phyloP scores from a whole-genome alignment of 2,888 invertebrate genomes.

The Aproaerema taeniolella region DNA sequence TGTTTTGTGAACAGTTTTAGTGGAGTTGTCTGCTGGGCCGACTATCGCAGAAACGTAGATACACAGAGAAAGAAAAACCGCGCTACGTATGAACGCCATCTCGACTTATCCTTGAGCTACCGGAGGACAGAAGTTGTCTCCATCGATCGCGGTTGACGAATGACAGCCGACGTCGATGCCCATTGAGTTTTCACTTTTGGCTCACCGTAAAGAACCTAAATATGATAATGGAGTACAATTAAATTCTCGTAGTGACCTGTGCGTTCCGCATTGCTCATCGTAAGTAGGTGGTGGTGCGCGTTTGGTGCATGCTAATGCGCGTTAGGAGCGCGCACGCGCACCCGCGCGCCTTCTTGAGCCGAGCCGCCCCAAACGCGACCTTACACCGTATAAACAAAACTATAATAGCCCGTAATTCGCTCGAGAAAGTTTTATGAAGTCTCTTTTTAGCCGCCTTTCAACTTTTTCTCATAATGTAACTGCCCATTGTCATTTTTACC shows the following conservation, averaged over 20 bases:
- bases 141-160: conserved; percentile 70
- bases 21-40: conserved; percentile 51
- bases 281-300: conserved; percentile 52
- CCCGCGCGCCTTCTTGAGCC: conserved; percentile 48
- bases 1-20: conserved; percentile 47
- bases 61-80: conserved; percentile 41
- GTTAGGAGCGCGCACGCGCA: conserved; percentile 33
- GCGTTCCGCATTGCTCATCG: conserved; percentile 73
- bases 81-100: conserved; percentile 25
- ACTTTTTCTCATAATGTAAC: background rate
- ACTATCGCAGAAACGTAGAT: conserved; percentile 55
- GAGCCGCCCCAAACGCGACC: conserved; percentile 52
- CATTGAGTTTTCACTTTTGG: conserved; percentile 76
- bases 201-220: conserved; percentile 75
- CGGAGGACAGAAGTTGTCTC: conserved; percentile 58
- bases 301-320: conserved; percentile 18
- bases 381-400: conserved; percentile 55
- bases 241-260: conserved; percentile 71
- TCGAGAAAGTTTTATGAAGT: conserved; percentile 59
- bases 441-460: conserved; percentile 28
- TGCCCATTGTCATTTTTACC: conserved; percentile 9
- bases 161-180: conserved; percentile 55
- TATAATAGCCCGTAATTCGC: conserved; percentile 54
- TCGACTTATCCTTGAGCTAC: conserved; percentile 38
- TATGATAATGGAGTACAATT: conserved; percentile 77